Percentiles rank a stretch among this genome's conserved stretches.
Conservation (phyloP, 2,797 vertebrate species). For the Rhodeus uyekii region DNA sequence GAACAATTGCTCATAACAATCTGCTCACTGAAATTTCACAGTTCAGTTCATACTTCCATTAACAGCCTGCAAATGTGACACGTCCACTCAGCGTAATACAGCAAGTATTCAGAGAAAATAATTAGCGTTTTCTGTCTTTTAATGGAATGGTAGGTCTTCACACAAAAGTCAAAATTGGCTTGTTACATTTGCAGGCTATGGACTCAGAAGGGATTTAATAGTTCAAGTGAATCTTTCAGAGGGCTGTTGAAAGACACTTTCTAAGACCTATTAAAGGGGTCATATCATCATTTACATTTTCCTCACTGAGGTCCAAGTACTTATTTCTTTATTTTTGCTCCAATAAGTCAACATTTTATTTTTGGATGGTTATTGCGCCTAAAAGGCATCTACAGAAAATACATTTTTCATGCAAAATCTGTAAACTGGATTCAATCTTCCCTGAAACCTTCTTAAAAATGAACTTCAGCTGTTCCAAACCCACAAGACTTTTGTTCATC, state of each 20-base stretch:
- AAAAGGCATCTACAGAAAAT: not conserved
- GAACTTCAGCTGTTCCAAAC: too few species aligned
- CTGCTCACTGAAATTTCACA: not conserved
- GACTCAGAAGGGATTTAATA: not conserved
- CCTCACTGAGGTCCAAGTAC: not conserved
- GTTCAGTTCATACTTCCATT: not conserved
- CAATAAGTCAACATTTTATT: not conserved
- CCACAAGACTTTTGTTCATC: not conserved
- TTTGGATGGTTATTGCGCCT: not conserved
- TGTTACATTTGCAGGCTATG: not conserved
- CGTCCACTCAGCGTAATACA: not conserved
- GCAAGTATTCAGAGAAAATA: not conserved
- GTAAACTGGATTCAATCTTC: not conserved
- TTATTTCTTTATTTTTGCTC: not conserved
- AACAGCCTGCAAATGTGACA: not conserved
- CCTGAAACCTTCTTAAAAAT: too few species aligned
- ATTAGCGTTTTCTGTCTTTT: constrained; percentile 25
- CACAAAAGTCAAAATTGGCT: not conserved
- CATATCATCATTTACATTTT: not conserved
- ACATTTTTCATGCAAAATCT: not conserved
- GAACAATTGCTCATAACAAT: not conserved
- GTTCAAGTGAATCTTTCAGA: not conserved
- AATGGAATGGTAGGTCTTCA: not conserved
- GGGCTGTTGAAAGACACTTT: not conserved
- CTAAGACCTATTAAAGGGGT: constrained; percentile 1